Evolutionary conservation across 2,888 invertebrate species (phyloP).

Genomic region (Nycteola revayana): DNA sequence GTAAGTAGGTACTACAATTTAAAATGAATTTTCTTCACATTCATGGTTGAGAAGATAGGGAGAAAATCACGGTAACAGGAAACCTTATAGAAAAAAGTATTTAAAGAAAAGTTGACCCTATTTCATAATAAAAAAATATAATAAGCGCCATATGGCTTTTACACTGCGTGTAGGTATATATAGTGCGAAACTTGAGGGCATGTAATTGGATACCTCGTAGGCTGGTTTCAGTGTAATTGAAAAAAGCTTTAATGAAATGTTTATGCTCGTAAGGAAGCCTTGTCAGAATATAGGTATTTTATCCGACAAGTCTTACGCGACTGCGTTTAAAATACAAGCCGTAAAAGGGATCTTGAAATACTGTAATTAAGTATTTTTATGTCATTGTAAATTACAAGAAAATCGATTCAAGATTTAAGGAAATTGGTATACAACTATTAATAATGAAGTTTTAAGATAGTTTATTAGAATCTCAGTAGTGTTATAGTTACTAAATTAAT

Average conservation of each 20-base stretch:
- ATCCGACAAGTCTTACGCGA: slow-evolving; percentile 24
- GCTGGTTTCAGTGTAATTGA: slow-evolving; percentile 47
- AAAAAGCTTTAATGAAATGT: slow-evolving; percentile 52
- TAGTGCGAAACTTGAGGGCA: slow-evolving; percentile 3
- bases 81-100: slow-evolving; percentile 17
- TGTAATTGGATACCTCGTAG: slow-evolving; percentile 46
- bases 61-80: slow-evolving; percentile 10
- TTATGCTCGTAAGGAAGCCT: too few relatives aligned
- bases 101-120: slow-evolving; percentile 12
- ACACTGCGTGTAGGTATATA: too few relatives aligned
- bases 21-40: slow-evolving; percentile 1
- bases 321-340: slow-evolving; percentile 40
- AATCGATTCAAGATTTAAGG: too few relatives aligned
- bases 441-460: too few relatives aligned
- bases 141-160: too few relatives aligned
- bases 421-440: too few relatives aligned
- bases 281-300: too few relatives aligned
- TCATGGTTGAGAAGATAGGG: slow-evolving; percentile 7
- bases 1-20: too few relatives aligned
- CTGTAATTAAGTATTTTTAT: too few relatives aligned
- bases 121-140: slow-evolving; percentile 7
- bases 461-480: too few relatives aligned
- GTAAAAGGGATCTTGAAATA: slow-evolving; percentile 14
- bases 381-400: too few relatives aligned
- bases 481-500: too few relatives aligned